Percentiles rank a stretch among this genome's conserved stretches.
Conservation (phyloP, 2,888 invertebrate genomes). For the Cosmopolites sordidus region DNA sequence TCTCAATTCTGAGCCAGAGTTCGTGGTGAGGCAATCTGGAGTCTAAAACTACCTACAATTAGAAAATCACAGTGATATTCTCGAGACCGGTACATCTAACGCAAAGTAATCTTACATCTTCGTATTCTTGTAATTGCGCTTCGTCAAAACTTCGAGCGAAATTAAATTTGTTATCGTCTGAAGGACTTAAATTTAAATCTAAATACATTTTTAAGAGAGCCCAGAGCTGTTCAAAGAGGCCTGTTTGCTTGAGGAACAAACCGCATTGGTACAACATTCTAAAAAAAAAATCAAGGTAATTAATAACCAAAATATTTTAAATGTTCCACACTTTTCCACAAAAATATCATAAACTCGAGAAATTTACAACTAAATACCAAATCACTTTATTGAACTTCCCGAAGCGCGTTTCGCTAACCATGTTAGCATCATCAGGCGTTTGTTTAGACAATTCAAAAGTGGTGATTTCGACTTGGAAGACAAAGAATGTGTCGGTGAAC, state of each 20-base stretch:
- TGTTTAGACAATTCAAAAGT: no score
- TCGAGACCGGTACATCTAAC: neutral
- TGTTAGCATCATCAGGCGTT: no score
- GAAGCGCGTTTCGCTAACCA: no score
- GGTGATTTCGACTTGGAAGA: no score
- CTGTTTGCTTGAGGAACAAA: slow-evolving; percentile 64
- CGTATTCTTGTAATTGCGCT: slow-evolving; percentile 54
- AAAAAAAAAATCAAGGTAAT: neutral
- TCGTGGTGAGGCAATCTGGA: slow-evolving; percentile 65
- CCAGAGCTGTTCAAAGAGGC: slow-evolving; percentile 72
- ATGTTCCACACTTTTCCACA: no score
- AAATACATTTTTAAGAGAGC: slow-evolving; percentile 65
- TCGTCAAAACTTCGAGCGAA: slow-evolving; percentile 44
- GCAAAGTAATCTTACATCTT: slow-evolving; percentile 48
- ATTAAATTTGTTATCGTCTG: slow-evolving; percentile 34
- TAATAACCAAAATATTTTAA: no score
- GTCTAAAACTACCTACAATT: slow-evolving; percentile 49
- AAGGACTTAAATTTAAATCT: slow-evolving; percentile 59
- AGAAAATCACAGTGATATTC: no score
- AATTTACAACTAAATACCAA: no score
- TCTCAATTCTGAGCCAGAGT: slow-evolving; percentile 72
- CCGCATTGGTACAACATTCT: slow-evolving; percentile 51
- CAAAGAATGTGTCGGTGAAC: no score
- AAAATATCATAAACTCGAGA: no score
- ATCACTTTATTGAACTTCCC: no score